Base-by-base conservation (phyloP, 1,140 invertebrate species). In the Drosophila nigrodunni region DNA sequence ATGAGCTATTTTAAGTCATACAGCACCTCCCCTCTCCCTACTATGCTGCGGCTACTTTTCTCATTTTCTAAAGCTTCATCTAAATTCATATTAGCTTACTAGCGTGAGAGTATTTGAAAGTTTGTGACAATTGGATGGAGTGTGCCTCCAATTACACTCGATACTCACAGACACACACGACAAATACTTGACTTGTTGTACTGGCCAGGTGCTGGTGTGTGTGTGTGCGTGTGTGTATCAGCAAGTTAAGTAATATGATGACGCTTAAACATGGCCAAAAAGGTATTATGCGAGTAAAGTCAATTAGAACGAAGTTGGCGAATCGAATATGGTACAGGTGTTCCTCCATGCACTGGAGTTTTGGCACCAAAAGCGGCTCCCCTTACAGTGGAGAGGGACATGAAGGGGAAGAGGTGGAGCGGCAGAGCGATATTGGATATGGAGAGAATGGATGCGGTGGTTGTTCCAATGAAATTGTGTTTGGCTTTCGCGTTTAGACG, bases 231-330 rank as follows among this genome's bases (percentile, higher is more conserved):
- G 58, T 64, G 47, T 57, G 41, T 46, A 13, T 60, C 41, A 9
- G 44, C 41, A 18, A 58, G 66, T 39, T 55, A 74, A 69, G 74
- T 88, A 89, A 88, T 81, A 78, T 78, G 78, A 83, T 78, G 80
- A 78, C 68, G 78, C 85, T 83, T 74, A 74, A 74, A 70, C 80
- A 86, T 78, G 85, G 83, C 74, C 80, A 70, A 83, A 88, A 88
- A 78, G 55, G 75, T 75, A 88, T 88, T 83, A 80, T 81, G 78
- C 64, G 78, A 61, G 68, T 70, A 75, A 89, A 88, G 85, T 80
- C 85, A 88, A 88, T 88, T 88, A 89, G 85, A 78, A 60, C 59
- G 50, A 30, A 47, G 50, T 43, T 54, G 34, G 30, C 49, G 66
- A 6, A 37, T 69, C 44, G 30, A 61, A 69, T 70, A 10, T 34